Conservation (phyloP, 2,888 invertebrate genomes). For the Arctia plantaginis region DNA sequence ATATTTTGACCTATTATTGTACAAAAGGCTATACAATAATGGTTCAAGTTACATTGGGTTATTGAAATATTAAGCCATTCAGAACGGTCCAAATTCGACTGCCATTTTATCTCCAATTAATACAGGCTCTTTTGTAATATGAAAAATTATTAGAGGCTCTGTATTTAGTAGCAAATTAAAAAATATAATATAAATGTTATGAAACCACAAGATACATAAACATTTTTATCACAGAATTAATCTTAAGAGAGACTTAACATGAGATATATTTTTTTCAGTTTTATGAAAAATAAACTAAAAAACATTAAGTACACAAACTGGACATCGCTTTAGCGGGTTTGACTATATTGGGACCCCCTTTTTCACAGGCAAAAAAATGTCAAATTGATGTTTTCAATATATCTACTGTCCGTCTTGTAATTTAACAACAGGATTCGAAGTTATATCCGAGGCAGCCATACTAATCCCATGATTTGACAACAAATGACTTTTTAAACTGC, state of each 20-base stretch:
- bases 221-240: conserved; percentile 11
- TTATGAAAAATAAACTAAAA: not conserved
- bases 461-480: conserved; percentile 76
- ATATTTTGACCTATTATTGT: not conserved
- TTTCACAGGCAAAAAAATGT: not conserved
- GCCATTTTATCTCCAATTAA: not conserved
- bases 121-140: not conserved
- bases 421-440: conserved; percentile 18
- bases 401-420: conserved; percentile 9
- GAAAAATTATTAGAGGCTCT: not conserved
- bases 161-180: not conserved
- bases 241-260: not conserved
- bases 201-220: not conserved
- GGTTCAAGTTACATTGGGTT: not conserved
- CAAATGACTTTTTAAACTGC: conserved; percentile 76
- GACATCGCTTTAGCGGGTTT: not conserved
- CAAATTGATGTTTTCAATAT: not conserved
- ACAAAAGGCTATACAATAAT: not conserved
- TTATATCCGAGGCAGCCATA: conserved; percentile 70
- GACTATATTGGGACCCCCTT: not conserved
- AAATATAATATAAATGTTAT: not conserved
- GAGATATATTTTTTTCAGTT: not conserved
- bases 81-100: not conserved
- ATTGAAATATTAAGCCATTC: not conserved
- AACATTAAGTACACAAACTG: not conserved